These are phyloP conservation scores for Cavia porcellus DNA, from an alignment of 2,113 vertebrate species.

Conservation along the genomic window DNA sequence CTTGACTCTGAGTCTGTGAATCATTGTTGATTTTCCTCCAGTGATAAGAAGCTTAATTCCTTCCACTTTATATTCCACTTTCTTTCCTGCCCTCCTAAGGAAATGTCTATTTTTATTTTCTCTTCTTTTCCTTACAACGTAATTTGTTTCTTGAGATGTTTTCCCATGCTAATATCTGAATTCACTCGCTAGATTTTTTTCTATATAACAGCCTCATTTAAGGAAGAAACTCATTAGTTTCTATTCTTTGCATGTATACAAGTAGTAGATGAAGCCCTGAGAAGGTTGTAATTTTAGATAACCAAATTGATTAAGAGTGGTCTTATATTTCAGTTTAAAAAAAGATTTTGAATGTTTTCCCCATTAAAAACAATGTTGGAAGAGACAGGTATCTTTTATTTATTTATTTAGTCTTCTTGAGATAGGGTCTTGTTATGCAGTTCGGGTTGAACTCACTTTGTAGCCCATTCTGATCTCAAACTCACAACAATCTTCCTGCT, in stretches of 20 bases:
- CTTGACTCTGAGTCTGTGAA: background rate
- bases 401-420: too few species aligned
- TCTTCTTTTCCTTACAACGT: constrained; percentile 13
- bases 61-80: background rate
- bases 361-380: background rate
- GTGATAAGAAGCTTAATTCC: background rate
- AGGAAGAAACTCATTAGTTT: background rate
- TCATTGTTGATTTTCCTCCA: background rate
- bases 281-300: background rate
- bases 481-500: too few species aligned
- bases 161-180: background rate
- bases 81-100: background rate
- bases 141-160: background rate
- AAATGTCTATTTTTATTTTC: background rate
- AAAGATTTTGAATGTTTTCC: background rate
- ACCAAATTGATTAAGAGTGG: background rate
- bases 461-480: too few species aligned
- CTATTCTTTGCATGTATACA: background rate
- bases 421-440: too few species aligned
- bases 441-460: too few species aligned
- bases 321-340: background rate
- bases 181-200: background rate
- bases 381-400: background rate
- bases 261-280: background rate
- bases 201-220: background rate